Evolutionary conservation across 1,140 invertebrate species (phyloP).

Genomic region (Ips nitidus): DNA sequence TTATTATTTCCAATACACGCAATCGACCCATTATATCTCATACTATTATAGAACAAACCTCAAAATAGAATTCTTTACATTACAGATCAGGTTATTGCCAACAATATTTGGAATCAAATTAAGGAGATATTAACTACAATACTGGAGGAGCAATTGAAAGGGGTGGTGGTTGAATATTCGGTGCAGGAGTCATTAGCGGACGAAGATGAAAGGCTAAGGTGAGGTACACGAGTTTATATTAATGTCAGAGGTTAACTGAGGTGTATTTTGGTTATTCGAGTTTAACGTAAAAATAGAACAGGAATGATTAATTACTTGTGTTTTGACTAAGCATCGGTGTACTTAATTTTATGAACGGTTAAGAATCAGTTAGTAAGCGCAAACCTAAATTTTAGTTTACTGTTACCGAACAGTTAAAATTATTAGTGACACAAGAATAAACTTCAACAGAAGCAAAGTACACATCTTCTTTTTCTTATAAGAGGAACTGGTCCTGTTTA

Average conservation of each 20-base stretch:
- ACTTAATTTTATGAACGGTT: background rate
- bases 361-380: too few relatives aligned
- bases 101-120: conserved; percentile 44
- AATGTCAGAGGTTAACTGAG: background rate
- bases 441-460: too few relatives aligned
- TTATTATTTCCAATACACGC: too few relatives aligned
- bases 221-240: conserved; percentile 2
- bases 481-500: too few relatives aligned
- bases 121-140: conserved; percentile 41
- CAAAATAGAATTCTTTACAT: background rate
- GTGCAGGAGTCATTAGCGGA: conserved; percentile 42
- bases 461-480: too few relatives aligned
- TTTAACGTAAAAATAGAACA: too few relatives aligned
- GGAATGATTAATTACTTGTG: background rate
- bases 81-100: conserved; percentile 40
- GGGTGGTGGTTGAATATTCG: conserved; percentile 43
- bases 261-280: conserved; percentile 1
- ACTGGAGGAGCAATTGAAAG: conserved; percentile 40
- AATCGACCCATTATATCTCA: too few relatives aligned
- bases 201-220: conserved; percentile 42
- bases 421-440: too few relatives aligned
- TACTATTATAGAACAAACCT: too few relatives aligned
- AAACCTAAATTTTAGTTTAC: too few relatives aligned
- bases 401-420: too few relatives aligned
- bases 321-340: background rate